Evolutionary conservation across 1,140 invertebrate species (phyloP).

Genomic region (Diachasmimorpha longicaudata): DNA sequence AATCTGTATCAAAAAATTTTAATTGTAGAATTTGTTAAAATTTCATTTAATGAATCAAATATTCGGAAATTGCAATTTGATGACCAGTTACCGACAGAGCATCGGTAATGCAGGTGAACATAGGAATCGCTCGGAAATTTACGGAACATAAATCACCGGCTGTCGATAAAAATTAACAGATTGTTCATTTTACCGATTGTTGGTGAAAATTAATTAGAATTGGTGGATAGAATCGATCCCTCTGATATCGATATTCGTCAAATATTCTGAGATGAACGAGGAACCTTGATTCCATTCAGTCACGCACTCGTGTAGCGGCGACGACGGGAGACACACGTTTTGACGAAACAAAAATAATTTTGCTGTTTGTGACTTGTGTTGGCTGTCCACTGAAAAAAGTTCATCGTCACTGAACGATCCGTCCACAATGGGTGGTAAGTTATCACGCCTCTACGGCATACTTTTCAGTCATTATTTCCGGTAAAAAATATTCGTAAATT

Average conservation of each 20-base stretch:
- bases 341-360: slow-evolving; percentile 30
- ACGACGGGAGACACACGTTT: slow-evolving; percentile 39
- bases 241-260: neutral
- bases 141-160: too few species aligned
- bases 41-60: too few species aligned
- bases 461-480: neutral
- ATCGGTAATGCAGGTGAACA: too few species aligned
- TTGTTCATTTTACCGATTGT: too few species aligned
- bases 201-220: neutral
- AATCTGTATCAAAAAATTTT: too few species aligned
- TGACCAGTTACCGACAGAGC: too few species aligned
- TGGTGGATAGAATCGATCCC: neutral
- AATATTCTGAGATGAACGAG: neutral
- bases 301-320: slow-evolving; percentile 44
- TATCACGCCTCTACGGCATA: neutral
- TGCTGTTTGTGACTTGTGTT: slow-evolving; percentile 8
- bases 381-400: slow-evolving; percentile 9
- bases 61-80: too few species aligned
- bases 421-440: slow-evolving; percentile 51
- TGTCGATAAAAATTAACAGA: too few species aligned
- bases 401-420: slow-evolving; percentile 23
- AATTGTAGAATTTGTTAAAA: too few species aligned
- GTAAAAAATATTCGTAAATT: neutral
- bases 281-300: slow-evolving; percentile 2
- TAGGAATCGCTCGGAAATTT: too few species aligned